These are phyloP conservation scores for Ctenicera cuprea DNA, from an alignment of 2,888 invertebrate species.

Conservation along the genomic window DNA sequence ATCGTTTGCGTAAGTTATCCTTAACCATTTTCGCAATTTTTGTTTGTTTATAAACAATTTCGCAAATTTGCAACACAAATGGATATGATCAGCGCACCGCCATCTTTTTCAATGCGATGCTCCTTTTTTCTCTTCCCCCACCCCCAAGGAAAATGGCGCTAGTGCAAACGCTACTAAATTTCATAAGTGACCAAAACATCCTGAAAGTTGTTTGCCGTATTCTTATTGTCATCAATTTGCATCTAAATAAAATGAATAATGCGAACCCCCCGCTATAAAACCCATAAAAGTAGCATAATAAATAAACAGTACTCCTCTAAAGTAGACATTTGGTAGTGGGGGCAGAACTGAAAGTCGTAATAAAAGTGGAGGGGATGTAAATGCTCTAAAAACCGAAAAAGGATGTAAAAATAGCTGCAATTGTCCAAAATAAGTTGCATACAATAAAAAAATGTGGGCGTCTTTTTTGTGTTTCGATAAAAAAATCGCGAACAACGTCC, in stretches of 20 bases:
- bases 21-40: constrained; percentile 15
- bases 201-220: neutral
- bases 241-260: constrained; percentile 18
- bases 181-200: neutral
- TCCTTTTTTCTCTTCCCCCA: constrained; percentile 65
- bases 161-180: neutral
- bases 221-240: constrained; percentile 11
- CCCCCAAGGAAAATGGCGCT: constrained; percentile 50
- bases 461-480: constrained; percentile 4
- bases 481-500: constrained; percentile 1
- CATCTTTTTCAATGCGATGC: constrained; percentile 67
- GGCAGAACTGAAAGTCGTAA: constrained; percentile 62
- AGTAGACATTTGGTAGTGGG: constrained; percentile 56
- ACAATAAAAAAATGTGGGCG: constrained; percentile 9
- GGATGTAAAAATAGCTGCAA: constrained; percentile 61
- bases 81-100: constrained; percentile 69
- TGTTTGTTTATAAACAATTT: constrained; percentile 70
- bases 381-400: constrained; percentile 66
- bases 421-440: constrained; percentile 42
- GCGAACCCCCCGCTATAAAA: constrained; percentile 1
- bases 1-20: neutral
- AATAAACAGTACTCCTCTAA: constrained; percentile 15
- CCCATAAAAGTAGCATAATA: constrained; percentile 16
- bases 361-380: constrained; percentile 62
- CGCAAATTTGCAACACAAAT: constrained; percentile 70